Evolutionary conservation across 2,113 vertebrate species (phyloP).

Genomic region (Capricornis sumatraensis): DNA sequence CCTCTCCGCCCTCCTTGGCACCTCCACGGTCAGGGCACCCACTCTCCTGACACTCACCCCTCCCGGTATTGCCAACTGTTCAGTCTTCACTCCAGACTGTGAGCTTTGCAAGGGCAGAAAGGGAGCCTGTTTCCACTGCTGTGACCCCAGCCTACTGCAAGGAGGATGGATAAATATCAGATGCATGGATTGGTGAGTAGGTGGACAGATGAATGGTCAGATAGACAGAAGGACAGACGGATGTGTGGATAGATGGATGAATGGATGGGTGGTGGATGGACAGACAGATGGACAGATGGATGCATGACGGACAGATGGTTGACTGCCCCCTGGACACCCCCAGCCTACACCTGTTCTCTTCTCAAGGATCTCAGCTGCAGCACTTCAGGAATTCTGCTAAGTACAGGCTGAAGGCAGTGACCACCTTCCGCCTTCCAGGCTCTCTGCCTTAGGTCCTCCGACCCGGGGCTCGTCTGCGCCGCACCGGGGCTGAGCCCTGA

Average conservation of each 20-base stretch:
- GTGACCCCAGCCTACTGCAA: background rate
- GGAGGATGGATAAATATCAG: background rate
- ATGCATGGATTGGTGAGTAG: background rate
- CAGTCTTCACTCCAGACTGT: background rate
- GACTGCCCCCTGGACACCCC: too few species aligned
- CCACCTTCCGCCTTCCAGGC: background rate
- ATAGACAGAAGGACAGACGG: rapidly evolving
- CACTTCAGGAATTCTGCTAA: background rate
- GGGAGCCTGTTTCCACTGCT: background rate
- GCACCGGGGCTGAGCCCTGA: background rate
- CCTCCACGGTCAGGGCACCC: rapidly evolving
- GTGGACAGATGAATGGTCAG: background rate
- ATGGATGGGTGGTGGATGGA: background rate
- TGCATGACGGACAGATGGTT: rapidly evolving
- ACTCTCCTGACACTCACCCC: background rate
- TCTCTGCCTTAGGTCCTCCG: background rate
- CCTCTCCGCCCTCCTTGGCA: background rate
- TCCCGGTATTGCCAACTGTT: background rate
- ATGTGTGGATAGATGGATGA: background rate
- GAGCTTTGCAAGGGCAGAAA: background rate
- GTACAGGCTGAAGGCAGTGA: background rate
- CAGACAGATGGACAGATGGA: rapidly evolving
- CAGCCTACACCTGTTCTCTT: background rate
- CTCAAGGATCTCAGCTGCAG: background rate
- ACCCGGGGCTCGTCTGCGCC: background rate